These are phyloP conservation scores for Chlamydotis undulata DNA, from an alignment of 2,113 vertebrate species.

Conservation along the genomic window DNA sequence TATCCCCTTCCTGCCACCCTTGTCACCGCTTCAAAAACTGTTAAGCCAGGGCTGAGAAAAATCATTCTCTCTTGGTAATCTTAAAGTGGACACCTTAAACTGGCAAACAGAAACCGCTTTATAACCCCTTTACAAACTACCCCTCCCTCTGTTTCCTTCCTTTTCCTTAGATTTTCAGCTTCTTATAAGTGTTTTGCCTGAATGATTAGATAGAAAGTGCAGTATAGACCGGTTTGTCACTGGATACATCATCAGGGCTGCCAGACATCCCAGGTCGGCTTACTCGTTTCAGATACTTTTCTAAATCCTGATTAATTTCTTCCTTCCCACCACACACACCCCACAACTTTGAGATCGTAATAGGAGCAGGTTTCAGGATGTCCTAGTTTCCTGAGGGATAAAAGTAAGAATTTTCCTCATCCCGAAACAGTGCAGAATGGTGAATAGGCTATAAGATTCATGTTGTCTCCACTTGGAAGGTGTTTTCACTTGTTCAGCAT, in stretches of 20 bases:
- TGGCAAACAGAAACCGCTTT: neutral
- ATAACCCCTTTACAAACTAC: neutral
- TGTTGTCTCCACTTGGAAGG: neutral
- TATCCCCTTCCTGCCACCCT: neutral
- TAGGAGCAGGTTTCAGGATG: neutral
- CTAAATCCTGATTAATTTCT: neutral
- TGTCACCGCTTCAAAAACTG: slow-evolving; percentile 15
- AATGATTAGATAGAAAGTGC: neutral
- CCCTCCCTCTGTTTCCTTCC: neutral
- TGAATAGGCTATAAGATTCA: neutral
- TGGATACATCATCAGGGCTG: neutral
- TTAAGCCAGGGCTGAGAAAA: slow-evolving; percentile 14
- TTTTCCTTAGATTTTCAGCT: neutral
- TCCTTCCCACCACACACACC: neutral
- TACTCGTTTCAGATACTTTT: neutral
- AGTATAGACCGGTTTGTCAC: neutral
- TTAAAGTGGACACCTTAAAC: neutral
- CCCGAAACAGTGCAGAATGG: neutral
- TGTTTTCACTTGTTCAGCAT: neutral
- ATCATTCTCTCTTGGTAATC: neutral
- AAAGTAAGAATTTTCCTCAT: neutral
- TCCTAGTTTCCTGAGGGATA: neutral
- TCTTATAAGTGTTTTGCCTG: neutral
- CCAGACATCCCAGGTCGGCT: neutral
- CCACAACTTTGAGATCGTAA: neutral